Conservation (phyloP, 2,797 vertebrate species). For the Botia almorhae region DNA sequence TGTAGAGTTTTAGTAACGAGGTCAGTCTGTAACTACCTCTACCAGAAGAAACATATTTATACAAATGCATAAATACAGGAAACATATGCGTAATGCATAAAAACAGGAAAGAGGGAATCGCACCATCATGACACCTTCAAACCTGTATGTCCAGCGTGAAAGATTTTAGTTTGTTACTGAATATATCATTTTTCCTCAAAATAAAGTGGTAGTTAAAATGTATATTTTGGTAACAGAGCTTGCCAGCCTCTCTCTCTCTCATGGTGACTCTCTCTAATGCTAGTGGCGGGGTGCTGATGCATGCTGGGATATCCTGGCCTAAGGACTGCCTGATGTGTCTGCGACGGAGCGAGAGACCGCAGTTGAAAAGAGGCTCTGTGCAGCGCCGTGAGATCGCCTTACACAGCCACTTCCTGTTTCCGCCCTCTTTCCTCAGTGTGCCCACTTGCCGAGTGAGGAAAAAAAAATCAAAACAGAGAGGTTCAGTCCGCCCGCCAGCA, state of each 20-base stretch:
- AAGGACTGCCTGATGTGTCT: constrained; percentile 62
- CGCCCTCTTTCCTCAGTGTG: constrained; percentile 83
- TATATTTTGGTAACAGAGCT: constrained; percentile 51
- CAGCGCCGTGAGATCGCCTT: constrained; percentile 83
- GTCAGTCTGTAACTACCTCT: constrained; percentile 65
- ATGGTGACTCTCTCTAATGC: constrained; percentile 59
- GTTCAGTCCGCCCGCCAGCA: constrained; percentile 77
- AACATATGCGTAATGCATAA: no score
- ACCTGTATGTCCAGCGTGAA: constrained; percentile 45
- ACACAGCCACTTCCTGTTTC: constrained; percentile 88
- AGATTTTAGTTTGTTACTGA: constrained; percentile 15
- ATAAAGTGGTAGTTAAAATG: constrained; percentile 39
- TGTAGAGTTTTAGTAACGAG: constrained; percentile 61
- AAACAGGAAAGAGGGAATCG: constrained; percentile 8
- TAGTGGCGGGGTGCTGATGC: constrained; percentile 47
- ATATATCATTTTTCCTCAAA: constrained; percentile 43
- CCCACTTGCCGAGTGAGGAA: constrained; percentile 63
- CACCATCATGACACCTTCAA: constrained; percentile 59
- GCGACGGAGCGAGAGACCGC: constrained; percentile 74
- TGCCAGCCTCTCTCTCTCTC: constrained; percentile 37
- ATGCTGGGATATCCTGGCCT: constrained; percentile 52
- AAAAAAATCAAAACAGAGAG: constrained; percentile 78
- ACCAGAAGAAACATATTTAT: constrained; percentile 52
- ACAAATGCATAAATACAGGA: constrained; percentile 67
- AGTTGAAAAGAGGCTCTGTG: constrained; percentile 82